Conservation (phyloP, 1,140 invertebrate genomes). For the Nebria ingens region DNA sequence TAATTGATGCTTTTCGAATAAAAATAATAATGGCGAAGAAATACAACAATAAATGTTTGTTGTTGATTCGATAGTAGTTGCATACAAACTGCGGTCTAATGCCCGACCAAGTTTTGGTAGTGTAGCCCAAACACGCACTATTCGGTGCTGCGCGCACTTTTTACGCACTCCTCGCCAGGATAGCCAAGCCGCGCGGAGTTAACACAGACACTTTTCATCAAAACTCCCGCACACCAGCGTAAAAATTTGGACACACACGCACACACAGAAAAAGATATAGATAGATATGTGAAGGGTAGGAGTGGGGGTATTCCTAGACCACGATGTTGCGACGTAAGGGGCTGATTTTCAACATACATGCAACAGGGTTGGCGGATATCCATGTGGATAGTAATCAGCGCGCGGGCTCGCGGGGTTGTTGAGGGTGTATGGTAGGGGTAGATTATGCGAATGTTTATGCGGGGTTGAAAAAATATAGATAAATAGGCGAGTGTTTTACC, state of each 20-base stretch:
- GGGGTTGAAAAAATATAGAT: too few relatives aligned
- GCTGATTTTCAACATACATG: conserved; percentile 21
- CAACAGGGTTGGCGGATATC: conserved; percentile 20
- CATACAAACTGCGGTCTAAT: conserved; percentile 18
- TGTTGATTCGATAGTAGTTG: conserved; percentile 18
- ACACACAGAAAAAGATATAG: too few relatives aligned
- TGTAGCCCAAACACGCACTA: too few relatives aligned
- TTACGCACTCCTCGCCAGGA: conserved; percentile 16
- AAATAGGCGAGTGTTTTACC: too few relatives aligned
- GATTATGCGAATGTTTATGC: too few relatives aligned
- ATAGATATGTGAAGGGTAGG: neutral
- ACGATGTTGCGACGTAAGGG: conserved; percentile 17
- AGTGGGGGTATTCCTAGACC: conserved; percentile 9
- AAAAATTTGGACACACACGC: conserved; percentile 27
- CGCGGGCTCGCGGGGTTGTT: conserved; percentile 19
- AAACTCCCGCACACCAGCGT: conserved; percentile 35
- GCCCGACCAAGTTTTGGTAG: too few relatives aligned
- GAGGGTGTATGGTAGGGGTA: too few relatives aligned
- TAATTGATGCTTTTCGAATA: too few relatives aligned
- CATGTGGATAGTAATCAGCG: conserved; percentile 21
- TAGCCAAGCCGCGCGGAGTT: conserved; percentile 16
- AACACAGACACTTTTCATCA: conserved; percentile 29
- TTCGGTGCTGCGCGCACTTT: conserved; percentile 22
- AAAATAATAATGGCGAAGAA: too few relatives aligned
- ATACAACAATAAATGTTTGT: too few relatives aligned